Conservation (phyloP, 2,888 invertebrate genomes). For the Dasysyrphus albostriatus region DNA sequence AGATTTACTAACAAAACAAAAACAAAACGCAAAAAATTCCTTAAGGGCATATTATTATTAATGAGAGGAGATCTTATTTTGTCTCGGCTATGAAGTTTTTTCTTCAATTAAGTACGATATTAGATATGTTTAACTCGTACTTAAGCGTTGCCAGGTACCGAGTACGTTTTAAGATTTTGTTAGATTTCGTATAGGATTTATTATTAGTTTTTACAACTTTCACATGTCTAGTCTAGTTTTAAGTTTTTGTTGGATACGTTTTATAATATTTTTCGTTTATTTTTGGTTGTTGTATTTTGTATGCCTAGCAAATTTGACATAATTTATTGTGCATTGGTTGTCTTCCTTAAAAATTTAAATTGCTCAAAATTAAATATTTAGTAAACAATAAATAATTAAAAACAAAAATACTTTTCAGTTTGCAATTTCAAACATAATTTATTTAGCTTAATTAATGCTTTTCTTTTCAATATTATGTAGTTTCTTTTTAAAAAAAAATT, state of each 20-base stretch:
- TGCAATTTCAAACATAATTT: not conserved
- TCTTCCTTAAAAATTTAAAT: constrained; percentile 27
- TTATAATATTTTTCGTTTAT: not conserved
- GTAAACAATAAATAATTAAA: not conserved
- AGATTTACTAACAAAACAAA: not conserved
- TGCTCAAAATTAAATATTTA: constrained; percentile 25
- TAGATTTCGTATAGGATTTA: constrained; percentile 6
- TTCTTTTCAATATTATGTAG: not conserved
- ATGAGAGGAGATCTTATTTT: not conserved
- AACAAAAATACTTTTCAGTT: not conserved
- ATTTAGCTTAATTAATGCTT: not conserved
- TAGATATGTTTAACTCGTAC: not conserved
- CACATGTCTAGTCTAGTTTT: constrained; percentile 48
- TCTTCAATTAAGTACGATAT: constrained; percentile 19
- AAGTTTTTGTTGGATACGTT: constrained; percentile 30
- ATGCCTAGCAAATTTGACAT: not conserved
- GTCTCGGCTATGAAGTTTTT: constrained; percentile 29
- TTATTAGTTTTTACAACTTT: constrained; percentile 21
- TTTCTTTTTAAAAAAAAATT: not conserved
- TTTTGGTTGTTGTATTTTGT: not conserved
- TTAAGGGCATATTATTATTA: constrained; percentile 17
- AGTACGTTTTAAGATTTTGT: constrained; percentile 3
- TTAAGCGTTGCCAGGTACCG: constrained; percentile 20
- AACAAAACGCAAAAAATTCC: constrained; percentile 5
- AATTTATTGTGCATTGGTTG: not conserved